Evolutionary conservation across 2,113 vertebrate species (phyloP), one percentile per base, ranked within the genome.

Genomic region (Ceuthmochares aereus): DNA sequence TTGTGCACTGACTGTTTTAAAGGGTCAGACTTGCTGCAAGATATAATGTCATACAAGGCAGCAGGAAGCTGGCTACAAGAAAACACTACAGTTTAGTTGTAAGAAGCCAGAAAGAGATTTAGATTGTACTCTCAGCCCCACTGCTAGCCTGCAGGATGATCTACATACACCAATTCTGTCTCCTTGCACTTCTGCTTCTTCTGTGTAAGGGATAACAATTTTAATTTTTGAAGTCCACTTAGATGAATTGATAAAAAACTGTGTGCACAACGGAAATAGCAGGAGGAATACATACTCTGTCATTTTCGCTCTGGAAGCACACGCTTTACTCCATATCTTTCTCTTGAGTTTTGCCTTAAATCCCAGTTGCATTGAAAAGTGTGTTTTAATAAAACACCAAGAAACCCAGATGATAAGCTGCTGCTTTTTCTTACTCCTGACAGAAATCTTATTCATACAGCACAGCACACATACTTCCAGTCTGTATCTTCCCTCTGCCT

Each of bases 191-290:
- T 84, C 45, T 58, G 59, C 22, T 80, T 64, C 70, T 79, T 56
- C 72, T 37, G 13, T 10, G 7, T 47, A 47, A 85, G 49, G 49
- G 55, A 80, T 15, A 80, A 55, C 22, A 67, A 37, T 37, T 64
- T 51, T 14, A 66, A 83, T 81, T 93, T 94, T 92, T 90, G 89
- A 90, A 93, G 51, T 10, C 47, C 12, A 15, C 85, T 92, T 63
- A 84, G 16, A 81, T 10, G 8, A 20, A 89, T 12, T 51, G 52
- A 81, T 4, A 2, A 74, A 80, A 88, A 90, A 37, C 0, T 0
- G 13, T 8, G 22, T 14, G 10, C 32, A 62, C 16, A 59, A 80
- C 63, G 37, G 45, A 78, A 93, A 89, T 0, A 87, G 69, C 25
- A 76, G 15, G 14, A 91, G 42, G 62, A 86, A 70, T 40, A 81